Conservation (phyloP, 2,888 invertebrate genomes). For the Temnothorax unifasciatus region DNA sequence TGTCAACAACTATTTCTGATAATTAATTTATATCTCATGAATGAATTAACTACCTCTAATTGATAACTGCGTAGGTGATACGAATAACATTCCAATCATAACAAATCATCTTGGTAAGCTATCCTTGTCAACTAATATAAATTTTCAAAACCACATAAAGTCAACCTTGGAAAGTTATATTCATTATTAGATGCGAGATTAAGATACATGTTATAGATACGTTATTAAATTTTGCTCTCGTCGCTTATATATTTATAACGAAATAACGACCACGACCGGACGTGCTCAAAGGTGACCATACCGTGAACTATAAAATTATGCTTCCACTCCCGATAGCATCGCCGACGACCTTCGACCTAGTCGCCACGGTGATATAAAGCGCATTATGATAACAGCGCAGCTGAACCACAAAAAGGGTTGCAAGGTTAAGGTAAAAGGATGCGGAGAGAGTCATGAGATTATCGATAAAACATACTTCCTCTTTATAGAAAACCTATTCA, state of each 20-base stretch:
- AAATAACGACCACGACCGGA: constrained; percentile 21
- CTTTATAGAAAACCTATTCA: constrained; percentile 11
- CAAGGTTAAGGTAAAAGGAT: constrained; percentile 14
- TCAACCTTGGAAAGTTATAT: not conserved
- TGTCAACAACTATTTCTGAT: constrained; percentile 15
- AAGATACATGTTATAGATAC: not conserved
- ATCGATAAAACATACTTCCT: constrained; percentile 44
- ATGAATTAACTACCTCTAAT: not conserved
- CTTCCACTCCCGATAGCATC: constrained; percentile 36
- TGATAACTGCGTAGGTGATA: not conserved
- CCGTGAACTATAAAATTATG: constrained; percentile 52
- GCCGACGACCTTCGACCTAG: constrained; percentile 46
- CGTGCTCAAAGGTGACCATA: constrained; percentile 34
- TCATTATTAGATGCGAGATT: constrained; percentile 3
- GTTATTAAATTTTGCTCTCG: constrained; percentile 3
- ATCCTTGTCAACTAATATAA: not conserved
- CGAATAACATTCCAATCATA: not conserved
- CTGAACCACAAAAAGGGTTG: constrained; percentile 38
- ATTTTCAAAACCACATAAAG: not conserved
- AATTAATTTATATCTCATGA: not conserved
- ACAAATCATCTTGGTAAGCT: not conserved
- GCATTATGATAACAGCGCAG: constrained; percentile 35
- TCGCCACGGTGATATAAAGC: constrained; percentile 5
- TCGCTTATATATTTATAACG: constrained; percentile 25
- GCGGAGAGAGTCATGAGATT: constrained; percentile 15